A percentile compares a stretch with the other conserved stretches of the same genome.
Conservation (phyloP, 2,113 vertebrate species). For the Grammomys surdaster region DNA sequence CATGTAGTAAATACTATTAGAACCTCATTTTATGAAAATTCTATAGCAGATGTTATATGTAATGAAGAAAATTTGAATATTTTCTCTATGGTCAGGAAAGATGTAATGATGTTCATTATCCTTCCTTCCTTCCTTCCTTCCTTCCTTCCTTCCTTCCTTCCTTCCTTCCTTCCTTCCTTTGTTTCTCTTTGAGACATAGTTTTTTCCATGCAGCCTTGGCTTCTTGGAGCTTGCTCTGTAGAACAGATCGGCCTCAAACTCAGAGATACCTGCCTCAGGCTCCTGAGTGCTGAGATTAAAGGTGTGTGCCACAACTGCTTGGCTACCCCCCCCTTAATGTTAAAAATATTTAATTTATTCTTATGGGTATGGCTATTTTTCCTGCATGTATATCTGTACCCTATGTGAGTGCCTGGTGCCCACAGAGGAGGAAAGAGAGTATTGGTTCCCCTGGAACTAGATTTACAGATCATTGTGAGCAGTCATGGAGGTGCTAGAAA, state of each 20-base stretch:
- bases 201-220: too few relatives aligned
- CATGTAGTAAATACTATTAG: not conserved
- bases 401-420: not conserved
- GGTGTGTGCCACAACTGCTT: too few relatives aligned
- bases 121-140: not conserved
- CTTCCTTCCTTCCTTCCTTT: too few relatives aligned
- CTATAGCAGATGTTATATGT: not conserved
- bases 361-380: not conserved
- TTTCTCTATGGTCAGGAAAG: not conserved
- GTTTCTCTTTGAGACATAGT: too few relatives aligned
- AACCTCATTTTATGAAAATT: not conserved
- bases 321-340: not conserved
- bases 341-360: not conserved
- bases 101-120: not conserved
- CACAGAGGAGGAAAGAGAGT: not conserved
- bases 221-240: too few relatives aligned
- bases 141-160: too few relatives aligned
- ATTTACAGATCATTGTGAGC: not conserved
- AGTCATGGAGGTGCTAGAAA: too few relatives aligned
- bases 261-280: too few relatives aligned
- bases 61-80: not conserved
- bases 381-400: not conserved
- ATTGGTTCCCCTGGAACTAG: not conserved
- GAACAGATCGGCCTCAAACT: too few relatives aligned
- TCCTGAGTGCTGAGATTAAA: too few relatives aligned